These are phyloP conservation scores for Orthochromis malagaraziensis DNA, from an alignment of 2,113 vertebrate species.

Conservation along the genomic window DNA sequence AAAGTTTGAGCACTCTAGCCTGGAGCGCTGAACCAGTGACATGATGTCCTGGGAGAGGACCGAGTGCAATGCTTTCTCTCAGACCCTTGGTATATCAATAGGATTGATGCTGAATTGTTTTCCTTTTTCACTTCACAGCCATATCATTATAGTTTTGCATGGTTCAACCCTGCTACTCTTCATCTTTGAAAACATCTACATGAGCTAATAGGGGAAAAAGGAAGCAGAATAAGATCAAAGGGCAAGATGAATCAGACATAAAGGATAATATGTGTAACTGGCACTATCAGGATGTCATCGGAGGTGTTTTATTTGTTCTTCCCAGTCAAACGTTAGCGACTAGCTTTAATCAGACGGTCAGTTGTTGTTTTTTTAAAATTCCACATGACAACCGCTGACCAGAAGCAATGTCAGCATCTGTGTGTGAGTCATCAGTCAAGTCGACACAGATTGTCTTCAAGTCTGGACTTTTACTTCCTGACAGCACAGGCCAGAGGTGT, in stretches of 20 bases:
- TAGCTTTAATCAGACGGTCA: background rate
- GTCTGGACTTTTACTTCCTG: background rate
- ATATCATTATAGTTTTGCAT: background rate
- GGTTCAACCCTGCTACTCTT: background rate
- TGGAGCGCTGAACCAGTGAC: constrained; percentile 13
- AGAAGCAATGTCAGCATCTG: background rate
- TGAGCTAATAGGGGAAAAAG: background rate
- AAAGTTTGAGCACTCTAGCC: constrained; percentile 15
- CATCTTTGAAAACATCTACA: background rate
- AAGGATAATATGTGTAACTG: background rate
- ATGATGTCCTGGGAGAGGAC: constrained; percentile 1
- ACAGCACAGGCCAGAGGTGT: background rate
- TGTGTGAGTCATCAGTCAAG: constrained; percentile 3
- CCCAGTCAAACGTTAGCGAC: background rate
- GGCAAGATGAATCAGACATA: background rate
- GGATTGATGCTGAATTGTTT: background rate
- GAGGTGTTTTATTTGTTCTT: background rate
- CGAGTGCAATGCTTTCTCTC: background rate
- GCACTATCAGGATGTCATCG: background rate
- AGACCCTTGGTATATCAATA: background rate
- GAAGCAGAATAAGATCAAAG: background rate
- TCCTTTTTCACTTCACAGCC: background rate
- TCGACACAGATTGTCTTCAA: background rate
- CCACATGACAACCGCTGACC: background rate
- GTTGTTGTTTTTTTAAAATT: background rate